A percentile compares a stretch with the other conserved stretches of the same genome.
Evolutionary conservation across 2,797 vertebrate species (phyloP).

Genomic region (Pseudochaenichthys georgianus): DNA sequence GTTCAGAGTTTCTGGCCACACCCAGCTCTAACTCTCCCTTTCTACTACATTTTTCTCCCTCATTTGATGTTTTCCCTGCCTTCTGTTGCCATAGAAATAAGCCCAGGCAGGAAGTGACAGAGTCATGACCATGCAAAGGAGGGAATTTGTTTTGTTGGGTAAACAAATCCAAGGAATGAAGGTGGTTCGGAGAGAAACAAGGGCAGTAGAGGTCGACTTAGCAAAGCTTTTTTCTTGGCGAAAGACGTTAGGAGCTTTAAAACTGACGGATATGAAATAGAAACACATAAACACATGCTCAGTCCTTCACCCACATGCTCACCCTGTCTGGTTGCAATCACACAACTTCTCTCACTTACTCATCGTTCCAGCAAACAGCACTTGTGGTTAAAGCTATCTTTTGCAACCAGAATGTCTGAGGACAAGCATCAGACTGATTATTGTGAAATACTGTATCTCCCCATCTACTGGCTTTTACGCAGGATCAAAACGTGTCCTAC

Average conservation of each 20-base stretch:
- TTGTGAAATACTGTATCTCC: conserved; percentile 6
- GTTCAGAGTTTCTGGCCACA: conserved; percentile 44
- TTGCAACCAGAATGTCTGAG: conserved; percentile 36
- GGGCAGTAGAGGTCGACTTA: conserved; percentile 19
- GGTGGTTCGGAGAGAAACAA: conserved; percentile 31
- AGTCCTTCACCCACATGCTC: conserved; percentile 30
- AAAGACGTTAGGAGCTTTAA: neutral
- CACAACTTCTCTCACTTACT: conserved; percentile 56
- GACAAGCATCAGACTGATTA: conserved; percentile 28
- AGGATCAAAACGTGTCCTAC: neutral
- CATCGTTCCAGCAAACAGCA: conserved; percentile 46
- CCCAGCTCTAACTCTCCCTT: conserved; percentile 48
- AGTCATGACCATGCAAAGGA: conserved; percentile 75
- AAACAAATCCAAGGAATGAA: conserved; percentile 71
- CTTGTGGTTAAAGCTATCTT: conserved; percentile 53
- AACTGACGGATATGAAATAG: neutral
- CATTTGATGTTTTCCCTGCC: conserved; percentile 57
- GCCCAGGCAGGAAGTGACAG: conserved; percentile 61
- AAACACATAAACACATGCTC: conserved; percentile 55
- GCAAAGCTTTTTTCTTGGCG: neutral
- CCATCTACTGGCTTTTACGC: neutral
- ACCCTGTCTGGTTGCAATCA: conserved; percentile 38
- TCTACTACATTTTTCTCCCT: neutral
- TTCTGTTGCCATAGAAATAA: conserved; percentile 76
- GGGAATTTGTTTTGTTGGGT: conserved; percentile 76